A percentile compares a stretch with the other conserved stretches of the same genome.
Evolutionary conservation across 1,140 invertebrate species (phyloP).

Genomic region (Lerema accius): DNA sequence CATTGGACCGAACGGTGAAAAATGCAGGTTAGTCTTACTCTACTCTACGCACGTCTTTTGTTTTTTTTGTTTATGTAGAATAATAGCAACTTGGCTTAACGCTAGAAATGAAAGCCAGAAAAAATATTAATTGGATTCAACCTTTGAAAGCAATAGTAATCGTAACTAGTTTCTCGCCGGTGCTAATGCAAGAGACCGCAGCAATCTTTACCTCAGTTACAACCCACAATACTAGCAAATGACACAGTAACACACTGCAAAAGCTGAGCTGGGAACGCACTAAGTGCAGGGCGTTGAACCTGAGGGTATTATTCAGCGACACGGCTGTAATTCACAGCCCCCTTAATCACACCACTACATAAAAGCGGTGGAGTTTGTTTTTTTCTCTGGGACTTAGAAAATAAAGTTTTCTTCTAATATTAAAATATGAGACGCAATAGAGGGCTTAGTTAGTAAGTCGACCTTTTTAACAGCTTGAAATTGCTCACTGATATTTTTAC

Average conservation of each 20-base stretch:
- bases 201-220: neutral
- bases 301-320: conserved; percentile 20
- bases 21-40: no score
- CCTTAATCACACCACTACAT: conserved; percentile 29
- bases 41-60: no score
- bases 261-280: conserved; percentile 2
- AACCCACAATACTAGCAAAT: neutral
- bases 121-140: no score
- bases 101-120: no score
- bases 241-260: conserved; percentile 21
- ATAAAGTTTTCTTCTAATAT: neutral
- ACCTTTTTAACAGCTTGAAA: no score
- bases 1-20: no score
- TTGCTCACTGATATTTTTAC: no score
- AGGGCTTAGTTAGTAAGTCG: neutral
- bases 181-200: neutral
- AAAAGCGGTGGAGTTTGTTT: conserved; percentile 11
- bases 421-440: neutral
- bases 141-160: no score
- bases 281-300: conserved; percentile 27
- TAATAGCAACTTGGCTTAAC: no score
- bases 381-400: neutral
- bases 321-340: conserved; percentile 12
- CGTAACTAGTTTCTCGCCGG: neutral
- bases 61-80: no score